Evolutionary conservation across 2,888 invertebrate genomes (phyloP).

Genomic region (Tipula confusa): DNA sequence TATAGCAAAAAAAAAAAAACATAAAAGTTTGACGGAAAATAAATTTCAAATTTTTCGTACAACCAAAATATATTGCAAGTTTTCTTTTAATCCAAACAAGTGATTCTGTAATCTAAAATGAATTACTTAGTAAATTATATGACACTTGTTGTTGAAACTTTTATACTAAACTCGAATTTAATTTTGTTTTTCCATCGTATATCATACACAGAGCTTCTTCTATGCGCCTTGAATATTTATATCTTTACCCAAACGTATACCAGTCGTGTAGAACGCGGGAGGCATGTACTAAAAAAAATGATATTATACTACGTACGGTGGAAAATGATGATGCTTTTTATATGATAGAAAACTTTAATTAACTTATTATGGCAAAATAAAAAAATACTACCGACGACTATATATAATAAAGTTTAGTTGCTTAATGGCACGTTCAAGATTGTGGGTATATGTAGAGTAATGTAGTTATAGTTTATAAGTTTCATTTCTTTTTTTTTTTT

Average conservation of each 20-base stretch:
- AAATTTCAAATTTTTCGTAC: not conserved
- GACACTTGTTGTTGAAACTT: slow-evolving; percentile 1
- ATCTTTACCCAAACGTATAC: too few relatives aligned
- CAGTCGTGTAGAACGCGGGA: not conserved
- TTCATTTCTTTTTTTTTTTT: not conserved
- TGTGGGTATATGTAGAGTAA: not conserved
- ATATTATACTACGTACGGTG: too few relatives aligned
- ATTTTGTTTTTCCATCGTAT: not conserved
- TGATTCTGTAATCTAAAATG: slow-evolving; percentile 3
- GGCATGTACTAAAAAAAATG: not conserved
- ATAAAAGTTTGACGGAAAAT: not conserved
- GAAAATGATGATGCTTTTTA: not conserved
- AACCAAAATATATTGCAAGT: not conserved
- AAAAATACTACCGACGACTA: not conserved
- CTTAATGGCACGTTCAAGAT: not conserved
- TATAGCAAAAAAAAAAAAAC: not conserved
- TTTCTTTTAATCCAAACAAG: not conserved
- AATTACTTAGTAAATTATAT: slow-evolving; percentile 12
- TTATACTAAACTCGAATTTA: not conserved
- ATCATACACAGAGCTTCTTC: not conserved
- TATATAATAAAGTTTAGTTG: not conserved
- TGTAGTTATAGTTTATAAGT: slow-evolving; percentile 7
- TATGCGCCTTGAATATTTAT: not conserved
- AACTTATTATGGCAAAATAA: not conserved
- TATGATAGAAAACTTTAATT: not conserved